phyloP scores from a whole-genome alignment of 2,797 vertebrate genomes.

The Borostomias antarcticus region DNA sequence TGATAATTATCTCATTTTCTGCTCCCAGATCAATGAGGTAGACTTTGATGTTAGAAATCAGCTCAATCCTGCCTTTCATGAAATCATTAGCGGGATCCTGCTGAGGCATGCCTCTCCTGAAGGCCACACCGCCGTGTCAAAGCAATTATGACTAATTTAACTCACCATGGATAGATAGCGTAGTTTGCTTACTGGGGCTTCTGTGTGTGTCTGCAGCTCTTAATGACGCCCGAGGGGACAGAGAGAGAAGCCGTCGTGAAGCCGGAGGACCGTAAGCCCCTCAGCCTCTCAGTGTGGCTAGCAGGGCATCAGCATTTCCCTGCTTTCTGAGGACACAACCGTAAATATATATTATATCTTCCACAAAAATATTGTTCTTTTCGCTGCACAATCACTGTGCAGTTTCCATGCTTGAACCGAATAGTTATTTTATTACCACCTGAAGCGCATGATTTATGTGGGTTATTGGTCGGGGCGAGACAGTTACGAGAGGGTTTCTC shows the following conservation, averaged over 20 bases:
- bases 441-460: background rate
- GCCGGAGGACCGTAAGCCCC: no score
- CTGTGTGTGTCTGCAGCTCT: conserved; percentile 13
- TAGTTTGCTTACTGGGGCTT: conserved; percentile 8
- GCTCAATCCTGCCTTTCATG: background rate
- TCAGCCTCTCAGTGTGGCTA: no score
- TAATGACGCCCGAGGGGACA: conserved; percentile 15
- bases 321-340: background rate
- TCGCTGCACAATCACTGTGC: background rate
- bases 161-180: background rate
- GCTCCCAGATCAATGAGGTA: background rate
- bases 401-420: background rate
- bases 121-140: conserved; percentile 3
- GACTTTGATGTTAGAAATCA: background rate
- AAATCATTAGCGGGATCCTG: background rate
- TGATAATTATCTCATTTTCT: background rate
- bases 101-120: background rate
- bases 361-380: conserved; percentile 3
- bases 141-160: background rate
- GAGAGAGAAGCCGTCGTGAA: conserved; percentile 1
- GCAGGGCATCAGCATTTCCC: conserved; percentile 26
- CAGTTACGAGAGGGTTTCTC: background rate
- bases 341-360: conserved; percentile 12
- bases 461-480: background rate
- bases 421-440: background rate